Conservation (phyloP, 2,888 invertebrate species). For the Rapana venosa region DNA sequence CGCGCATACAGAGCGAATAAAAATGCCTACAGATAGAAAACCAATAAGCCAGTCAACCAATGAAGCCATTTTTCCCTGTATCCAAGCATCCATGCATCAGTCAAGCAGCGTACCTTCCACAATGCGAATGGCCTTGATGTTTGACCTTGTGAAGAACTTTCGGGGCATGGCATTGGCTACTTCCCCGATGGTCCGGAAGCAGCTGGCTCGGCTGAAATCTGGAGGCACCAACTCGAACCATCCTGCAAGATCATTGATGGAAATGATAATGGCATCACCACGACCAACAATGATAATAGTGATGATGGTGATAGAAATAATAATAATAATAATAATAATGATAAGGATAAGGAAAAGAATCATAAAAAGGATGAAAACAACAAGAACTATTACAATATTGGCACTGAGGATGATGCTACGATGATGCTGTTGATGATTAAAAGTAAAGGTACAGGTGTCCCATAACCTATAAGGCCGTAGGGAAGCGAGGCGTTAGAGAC, state of each 20-base stretch:
- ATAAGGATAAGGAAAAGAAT: too few species aligned
- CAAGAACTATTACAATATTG: too few species aligned
- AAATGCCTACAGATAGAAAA: not conserved
- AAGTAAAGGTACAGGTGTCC: too few species aligned
- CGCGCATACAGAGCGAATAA: not conserved
- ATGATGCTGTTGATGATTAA: too few species aligned
- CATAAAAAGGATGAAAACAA: too few species aligned
- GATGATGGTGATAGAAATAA: not conserved
- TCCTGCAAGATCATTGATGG: conserved; percentile 53
- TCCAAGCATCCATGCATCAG: too few species aligned
- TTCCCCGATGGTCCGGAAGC: conserved; percentile 64
- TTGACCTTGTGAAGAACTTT: conserved; percentile 68
- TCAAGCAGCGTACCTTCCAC: conserved; percentile 47
- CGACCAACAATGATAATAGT: not conserved
- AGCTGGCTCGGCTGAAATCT: conserved; percentile 62
- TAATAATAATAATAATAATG: too few species aligned
- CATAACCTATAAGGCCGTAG: too few species aligned
- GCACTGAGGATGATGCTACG: too few species aligned
- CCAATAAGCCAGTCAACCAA: not conserved
- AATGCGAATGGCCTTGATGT: conserved; percentile 61
- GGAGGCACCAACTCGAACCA: conserved; percentile 72
- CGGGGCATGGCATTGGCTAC: conserved; percentile 65
- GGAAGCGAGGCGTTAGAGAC: too few species aligned
- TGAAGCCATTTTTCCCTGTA: not conserved
- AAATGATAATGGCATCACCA: not conserved